phyloP scores from a whole-genome alignment of 2,797 vertebrate species.

The Notolabrus celidotus region DNA sequence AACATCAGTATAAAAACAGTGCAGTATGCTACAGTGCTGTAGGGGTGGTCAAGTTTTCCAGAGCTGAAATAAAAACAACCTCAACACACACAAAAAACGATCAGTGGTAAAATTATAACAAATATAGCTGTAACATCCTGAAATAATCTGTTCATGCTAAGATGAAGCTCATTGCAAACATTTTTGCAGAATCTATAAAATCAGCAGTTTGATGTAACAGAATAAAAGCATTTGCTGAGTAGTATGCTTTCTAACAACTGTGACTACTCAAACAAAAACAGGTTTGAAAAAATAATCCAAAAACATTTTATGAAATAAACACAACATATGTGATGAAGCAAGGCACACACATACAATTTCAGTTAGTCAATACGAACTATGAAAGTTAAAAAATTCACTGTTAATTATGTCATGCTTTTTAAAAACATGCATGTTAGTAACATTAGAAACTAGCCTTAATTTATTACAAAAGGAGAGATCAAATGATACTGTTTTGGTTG shows the following conservation, averaged over 20 bases:
- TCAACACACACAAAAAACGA: conserved; percentile 4
- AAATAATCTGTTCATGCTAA: conserved; percentile 9
- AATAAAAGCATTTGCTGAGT: conserved; percentile 10
- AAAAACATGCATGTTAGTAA: conserved; percentile 80
- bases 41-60: not conserved
- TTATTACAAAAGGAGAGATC: conserved; percentile 23
- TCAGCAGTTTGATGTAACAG: conserved; percentile 22
- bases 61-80: conserved; percentile 28
- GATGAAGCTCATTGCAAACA: conserved; percentile 15
- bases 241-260: conserved; percentile 31
- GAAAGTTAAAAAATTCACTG: conserved; percentile 38
- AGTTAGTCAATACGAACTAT: conserved; percentile 58
- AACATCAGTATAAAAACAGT: conserved; percentile 18
- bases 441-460: conserved; percentile 46
- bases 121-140: conserved; percentile 13
- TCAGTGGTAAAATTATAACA: not conserved
- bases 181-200: conserved; percentile 19
- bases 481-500: conserved; percentile 16
- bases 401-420: conserved; percentile 68
- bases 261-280: conserved; percentile 44
- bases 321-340: conserved; percentile 71
- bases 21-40: conserved; percentile 3
- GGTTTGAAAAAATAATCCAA: conserved; percentile 37
- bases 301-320: conserved; percentile 38
- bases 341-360: conserved; percentile 65